Base-by-base conservation (phyloP, 1,140 invertebrate genomes). In the Chelonus insularis region DNA sequence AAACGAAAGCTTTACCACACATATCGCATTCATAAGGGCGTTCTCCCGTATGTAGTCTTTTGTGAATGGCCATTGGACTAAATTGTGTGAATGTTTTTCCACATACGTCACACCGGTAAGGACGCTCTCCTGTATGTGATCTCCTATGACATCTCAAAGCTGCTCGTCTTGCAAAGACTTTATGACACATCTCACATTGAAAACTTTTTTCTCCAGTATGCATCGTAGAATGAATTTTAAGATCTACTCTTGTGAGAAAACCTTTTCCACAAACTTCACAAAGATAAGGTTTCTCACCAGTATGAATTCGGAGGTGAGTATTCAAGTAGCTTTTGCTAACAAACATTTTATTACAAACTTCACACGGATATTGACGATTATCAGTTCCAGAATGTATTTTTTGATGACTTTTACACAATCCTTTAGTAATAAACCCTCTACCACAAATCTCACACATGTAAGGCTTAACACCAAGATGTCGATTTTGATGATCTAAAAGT, bases 231-330 rank as follows among this genome's bases (percentile, higher is more conserved):
- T 90, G 88, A 8, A 87, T 86, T 64, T 84, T 85, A 1, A 84
- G 77, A 65, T 85, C 84, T 0, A 84, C 83, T 0, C 86, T 79
- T 55, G 86, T 89, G 1, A 88, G 72, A 68, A 90, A 91, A 32
- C 86, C 84, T 65, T 89, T 89, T 0, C 84, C 84, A 66, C 89
- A 91, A 2, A 87, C 84, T 52, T 84, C 80, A 65, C 88, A 89
- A 32, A 84, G 71, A 69, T 86, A 92, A 0, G 90, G 91, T 64
- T 90, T 88, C 72, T 92, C 89, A 1, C 93, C 91, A 0, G 93
- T 95, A 69, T 97, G 95, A 58, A 94, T 95, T 8, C 95, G 84
- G 43, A 95, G 78, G 72, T 97, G 95, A 9, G 91, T 88, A 48
- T 90, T 88, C 1, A 94, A 83, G 73, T 93, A 93, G 66, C 88